These are phyloP conservation scores for Luffia ferchaultella DNA, from an alignment of 2,888 invertebrate genomes.

Conservation along the genomic window DNA sequence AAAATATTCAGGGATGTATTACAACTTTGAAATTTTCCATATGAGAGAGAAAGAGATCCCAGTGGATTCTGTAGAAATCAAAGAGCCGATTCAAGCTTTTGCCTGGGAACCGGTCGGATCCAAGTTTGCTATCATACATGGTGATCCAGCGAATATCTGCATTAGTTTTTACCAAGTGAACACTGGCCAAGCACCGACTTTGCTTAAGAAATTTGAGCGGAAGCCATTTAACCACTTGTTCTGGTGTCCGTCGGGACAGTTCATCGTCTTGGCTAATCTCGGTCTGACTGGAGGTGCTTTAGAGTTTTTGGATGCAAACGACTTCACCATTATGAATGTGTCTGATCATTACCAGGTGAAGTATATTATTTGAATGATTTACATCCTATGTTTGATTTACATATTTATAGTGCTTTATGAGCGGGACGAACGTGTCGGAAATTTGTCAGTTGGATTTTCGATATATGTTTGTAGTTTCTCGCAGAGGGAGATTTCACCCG, in stretches of 20 bases:
- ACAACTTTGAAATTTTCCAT: conserved; percentile 99
- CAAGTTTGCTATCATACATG: conserved; percentile 97
- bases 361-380: background rate
- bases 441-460: too few species aligned
- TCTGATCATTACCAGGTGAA: conserved; percentile 88
- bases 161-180: conserved; percentile 92
- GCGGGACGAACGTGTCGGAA: too few species aligned
- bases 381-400: too few species aligned
- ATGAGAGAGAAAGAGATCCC: conserved; percentile 98
- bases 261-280: conserved; percentile 91
- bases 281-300: conserved; percentile 85
- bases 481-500: too few species aligned
- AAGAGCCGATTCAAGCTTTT: conserved; percentile 77
- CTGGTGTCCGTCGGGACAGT: conserved; percentile 97
- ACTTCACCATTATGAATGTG: conserved; percentile 94
- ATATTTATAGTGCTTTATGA: too few species aligned
- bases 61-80: conserved; percentile 96
- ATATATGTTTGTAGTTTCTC: too few species aligned
- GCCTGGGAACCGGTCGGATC: conserved; percentile 32
- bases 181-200: conserved; percentile 86
- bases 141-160: conserved; percentile 81
- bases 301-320: conserved; percentile 95
- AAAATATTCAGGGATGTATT: conserved; percentile 96
- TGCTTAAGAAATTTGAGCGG: conserved; percentile 89
- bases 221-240: conserved; percentile 91